Conservation (phyloP, 2,113 vertebrate species). For the Nannobrachium achirus region DNA sequence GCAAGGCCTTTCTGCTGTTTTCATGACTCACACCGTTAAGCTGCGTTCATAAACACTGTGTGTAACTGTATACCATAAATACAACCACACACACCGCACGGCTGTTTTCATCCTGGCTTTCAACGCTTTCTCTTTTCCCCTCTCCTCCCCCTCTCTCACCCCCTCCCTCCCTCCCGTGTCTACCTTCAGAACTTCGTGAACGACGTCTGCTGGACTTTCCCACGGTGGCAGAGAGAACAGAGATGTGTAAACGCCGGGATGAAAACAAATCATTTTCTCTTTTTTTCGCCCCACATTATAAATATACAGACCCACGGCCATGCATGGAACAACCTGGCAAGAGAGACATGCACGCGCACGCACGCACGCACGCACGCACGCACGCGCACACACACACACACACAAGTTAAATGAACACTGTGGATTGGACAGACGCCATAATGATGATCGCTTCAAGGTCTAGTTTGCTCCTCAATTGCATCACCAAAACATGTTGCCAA, state of each 20-base stretch:
- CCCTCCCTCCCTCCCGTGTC: background rate
- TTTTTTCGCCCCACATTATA: no score
- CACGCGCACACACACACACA: conserved; percentile 15
- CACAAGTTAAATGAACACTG: background rate
- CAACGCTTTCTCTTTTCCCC: conserved; percentile 34
- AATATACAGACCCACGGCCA: no score
- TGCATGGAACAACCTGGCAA: background rate
- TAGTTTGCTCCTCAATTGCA: no score
- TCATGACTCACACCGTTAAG: conserved; percentile 64
- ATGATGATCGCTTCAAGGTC: no score
- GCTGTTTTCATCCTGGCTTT: conserved; percentile 45
- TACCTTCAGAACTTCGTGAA: background rate
- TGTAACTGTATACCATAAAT: no score
- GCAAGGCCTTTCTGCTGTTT: conserved; percentile 53
- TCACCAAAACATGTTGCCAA: no score
- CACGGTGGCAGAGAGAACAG: background rate
- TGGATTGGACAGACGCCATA: no score
- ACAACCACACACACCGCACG: no score
- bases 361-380: conserved; percentile 13
- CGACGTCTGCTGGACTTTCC: background rate
- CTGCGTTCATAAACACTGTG: conserved; percentile 59
- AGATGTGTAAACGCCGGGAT: no score
- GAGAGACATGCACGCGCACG: background rate
- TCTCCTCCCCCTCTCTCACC: background rate
- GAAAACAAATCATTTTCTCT: no score